Base-by-base conservation (phyloP, 2,888 invertebrate genomes). In the Hydriomena furcata region DNA sequence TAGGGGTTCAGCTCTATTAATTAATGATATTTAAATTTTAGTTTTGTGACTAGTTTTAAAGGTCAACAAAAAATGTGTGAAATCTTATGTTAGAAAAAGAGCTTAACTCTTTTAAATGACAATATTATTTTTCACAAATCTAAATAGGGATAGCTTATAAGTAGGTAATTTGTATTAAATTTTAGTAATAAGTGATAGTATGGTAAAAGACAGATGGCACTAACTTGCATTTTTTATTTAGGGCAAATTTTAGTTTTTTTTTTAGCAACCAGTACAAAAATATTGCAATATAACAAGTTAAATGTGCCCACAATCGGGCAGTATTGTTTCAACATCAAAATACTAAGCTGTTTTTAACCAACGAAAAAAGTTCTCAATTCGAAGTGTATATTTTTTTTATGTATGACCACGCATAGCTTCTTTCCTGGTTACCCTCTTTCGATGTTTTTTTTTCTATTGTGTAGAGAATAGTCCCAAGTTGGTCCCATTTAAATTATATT, bases 181-280 rank as follows among this genome's bases (percentile, higher is more conserved):
- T 61, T 48, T 55, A 50, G 44, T 45, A 40, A 44, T 28, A 45
- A 43, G 43, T 32, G 40, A 48, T 48, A 45, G 45, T 52, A 52
- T 11, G 32, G 37, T 61, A 75, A 76, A 78, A 77, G 78, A 77
- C 76, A 76, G 61, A 61, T 52, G 65, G 65, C 69, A 75, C 68
- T 72, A 72, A 66, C 71, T 71, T 71, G 78, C 78, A 77, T 78
- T 78, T 78, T 70, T 66, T 51, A 38, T 55, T 58, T 46, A 51
- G 46, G 42, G 20, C 40, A 45, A 35, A 17, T 47, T 57, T 59
- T 55, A 53, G 36, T 8, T 36, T 43, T 48, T 36, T n/a, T 17
- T 35, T 17, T 23, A 31, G 43, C 53, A 36, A 53, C 57, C 46
- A 1, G 12, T 13, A 27, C 10, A 25, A 7, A 37, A 25, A 37